A percentile compares a stretch with the other conserved stretches of the same genome.
Evolutionary conservation across 2,113 vertebrate genomes (phyloP).

Genomic region (Hoplias malabaricus): DNA sequence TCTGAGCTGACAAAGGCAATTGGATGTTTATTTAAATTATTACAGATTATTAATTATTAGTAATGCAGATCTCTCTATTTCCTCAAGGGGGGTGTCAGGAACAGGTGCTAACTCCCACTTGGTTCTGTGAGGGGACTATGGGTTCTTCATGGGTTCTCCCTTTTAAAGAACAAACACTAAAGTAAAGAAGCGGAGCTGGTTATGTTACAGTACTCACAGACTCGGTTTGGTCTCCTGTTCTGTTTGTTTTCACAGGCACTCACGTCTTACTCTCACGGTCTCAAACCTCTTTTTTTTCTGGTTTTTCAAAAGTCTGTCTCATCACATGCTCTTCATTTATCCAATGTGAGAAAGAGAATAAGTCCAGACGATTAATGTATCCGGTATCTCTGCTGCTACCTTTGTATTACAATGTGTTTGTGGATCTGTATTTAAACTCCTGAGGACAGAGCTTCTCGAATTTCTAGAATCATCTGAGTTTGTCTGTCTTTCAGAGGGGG

Average conservation of each 20-base stretch:
- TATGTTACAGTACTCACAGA: too few relatives aligned
- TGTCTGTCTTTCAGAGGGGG: too few relatives aligned
- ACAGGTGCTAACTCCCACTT: slow-evolving; percentile 31
- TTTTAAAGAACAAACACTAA: slow-evolving; percentile 16
- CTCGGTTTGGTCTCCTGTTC: neutral
- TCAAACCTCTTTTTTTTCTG: slow-evolving; percentile 5
- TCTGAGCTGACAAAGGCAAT: neutral
- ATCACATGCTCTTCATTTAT: neutral
- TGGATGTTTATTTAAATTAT: slow-evolving; percentile 38
- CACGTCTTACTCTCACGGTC: neutral
- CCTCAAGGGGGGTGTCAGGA: neutral
- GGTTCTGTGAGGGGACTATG: slow-evolving; percentile 9
- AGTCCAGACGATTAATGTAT: neutral
- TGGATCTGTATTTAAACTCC: neutral
- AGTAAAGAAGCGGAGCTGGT: neutral
- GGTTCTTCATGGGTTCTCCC: neutral
- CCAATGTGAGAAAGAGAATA: neutral
- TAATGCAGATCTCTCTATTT: slow-evolving; percentile 13
- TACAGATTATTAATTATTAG: too few relatives aligned
- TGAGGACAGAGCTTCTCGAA: neutral
- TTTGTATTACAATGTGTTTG: neutral
- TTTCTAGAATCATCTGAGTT: neutral
- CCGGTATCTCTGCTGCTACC: neutral
- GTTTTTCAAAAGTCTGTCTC: neutral
- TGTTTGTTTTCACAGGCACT: neutral